Evolutionary conservation across 2,797 vertebrate genomes (phyloP), one percentile per base, ranked within the genome.

Genomic region (Myripristis murdjan): DNA sequence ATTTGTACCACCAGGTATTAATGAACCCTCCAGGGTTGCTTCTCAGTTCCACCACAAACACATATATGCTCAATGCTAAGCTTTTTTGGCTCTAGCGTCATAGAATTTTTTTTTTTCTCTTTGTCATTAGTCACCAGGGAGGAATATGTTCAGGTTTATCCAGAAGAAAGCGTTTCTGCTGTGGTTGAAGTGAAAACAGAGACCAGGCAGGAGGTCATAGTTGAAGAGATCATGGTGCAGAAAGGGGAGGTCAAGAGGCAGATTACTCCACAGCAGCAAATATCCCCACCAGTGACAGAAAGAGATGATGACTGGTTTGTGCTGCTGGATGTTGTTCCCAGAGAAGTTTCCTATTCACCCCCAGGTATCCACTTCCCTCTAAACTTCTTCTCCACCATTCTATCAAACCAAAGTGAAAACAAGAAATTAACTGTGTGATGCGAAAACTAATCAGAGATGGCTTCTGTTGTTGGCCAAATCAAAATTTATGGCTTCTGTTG

Each of bases 271-370:
- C 58, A 78, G 70, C 59, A 73, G 70, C 70, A 56, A 77, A 51
- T 63, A 49, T 39, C 65, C 6, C 66, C 78, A 44, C 59, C 75
- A 26, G 26, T 76, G 57, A 84, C 43, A 53, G 73, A 80, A 8
- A 65, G 47, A 55, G 89, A 90, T 0, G 91, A 93, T 20, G 85
- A 91, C 64, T 93, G 92, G 91, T 87, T 85, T 81, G 39, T 86
- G 44, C 59, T 83, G 67, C 74, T 89, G 68, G 83, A 89, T 55
- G 78, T 79, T 60, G 54, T 77, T 76, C 35, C 89, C 51, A 90
- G 57, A 75, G 68, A 73, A 70, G 4, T 9, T 4, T 11, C 24
- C 14, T 52, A 26, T 53, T 23, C 85, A 9, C 75, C 88, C 53
- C 79, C 82, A 93, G 92, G 91, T 93, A 93, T 57, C 39, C 15